Percentiles rank a stretch among this genome's conserved stretches.
These are phyloP conservation scores for Micromussa lordhowensis DNA, from an alignment of 92 coral and sea anemone genomes.

Conservation along the genomic window DNA sequence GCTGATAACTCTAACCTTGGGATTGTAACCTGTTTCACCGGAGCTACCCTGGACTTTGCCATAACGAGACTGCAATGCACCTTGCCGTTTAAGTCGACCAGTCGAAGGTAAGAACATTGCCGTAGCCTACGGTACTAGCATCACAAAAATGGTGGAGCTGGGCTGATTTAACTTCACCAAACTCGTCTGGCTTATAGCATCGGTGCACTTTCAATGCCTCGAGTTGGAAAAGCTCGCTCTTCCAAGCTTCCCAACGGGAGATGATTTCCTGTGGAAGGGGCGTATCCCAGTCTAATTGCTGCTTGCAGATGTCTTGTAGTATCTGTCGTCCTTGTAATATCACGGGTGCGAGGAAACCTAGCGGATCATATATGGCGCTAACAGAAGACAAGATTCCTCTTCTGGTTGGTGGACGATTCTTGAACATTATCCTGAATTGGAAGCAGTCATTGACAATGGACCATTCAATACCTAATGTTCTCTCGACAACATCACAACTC, in stretches of 20 bases:
- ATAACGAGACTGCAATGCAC: too few relatives aligned
- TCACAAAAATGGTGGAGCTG: too few relatives aligned
- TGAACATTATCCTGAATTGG: neutral
- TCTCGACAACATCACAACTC: constrained; percentile 19
- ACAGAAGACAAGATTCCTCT: constrained; percentile 7
- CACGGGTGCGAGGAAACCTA: neutral
- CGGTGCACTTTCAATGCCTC: neutral
- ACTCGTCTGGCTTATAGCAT: constrained; percentile 1
- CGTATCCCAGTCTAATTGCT: neutral
- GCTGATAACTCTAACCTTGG: too few relatives aligned
- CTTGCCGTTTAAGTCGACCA: too few relatives aligned
- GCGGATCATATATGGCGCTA: constrained; percentile 3
- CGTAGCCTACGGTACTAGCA: too few relatives aligned
- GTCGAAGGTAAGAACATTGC: too few relatives aligned
- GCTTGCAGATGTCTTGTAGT: neutral
- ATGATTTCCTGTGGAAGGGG: neutral
- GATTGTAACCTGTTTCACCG: too few relatives aligned
- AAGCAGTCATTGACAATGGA: constrained; percentile 34
- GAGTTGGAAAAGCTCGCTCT: constrained; percentile 7
- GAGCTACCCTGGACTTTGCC: too few relatives aligned
- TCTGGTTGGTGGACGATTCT: neutral
- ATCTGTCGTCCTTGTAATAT: neutral
- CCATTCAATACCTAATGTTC: constrained; percentile 53
- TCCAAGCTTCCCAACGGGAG: neutral
- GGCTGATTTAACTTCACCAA: too few relatives aligned